Conservation (phyloP, 1,140 invertebrate species). For the Daktulosphaira vitifoliae region DNA sequence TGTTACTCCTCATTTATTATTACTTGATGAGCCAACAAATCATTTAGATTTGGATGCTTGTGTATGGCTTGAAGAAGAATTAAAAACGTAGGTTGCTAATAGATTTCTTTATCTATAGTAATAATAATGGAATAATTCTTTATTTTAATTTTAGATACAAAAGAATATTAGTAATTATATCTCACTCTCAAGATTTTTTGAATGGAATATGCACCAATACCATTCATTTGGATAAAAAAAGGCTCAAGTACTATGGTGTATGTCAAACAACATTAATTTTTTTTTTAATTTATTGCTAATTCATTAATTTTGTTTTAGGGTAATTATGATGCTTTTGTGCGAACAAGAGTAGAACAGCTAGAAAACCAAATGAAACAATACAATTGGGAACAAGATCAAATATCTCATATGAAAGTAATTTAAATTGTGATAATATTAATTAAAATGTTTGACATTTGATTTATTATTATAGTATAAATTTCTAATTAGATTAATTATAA, state of each 20-base stretch:
- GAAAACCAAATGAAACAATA: slow-evolving; percentile 99
- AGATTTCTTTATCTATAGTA: no score
- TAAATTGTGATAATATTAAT: no score
- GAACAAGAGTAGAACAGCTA: slow-evolving; percentile 83
- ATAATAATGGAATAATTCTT: no score
- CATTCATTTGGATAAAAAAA: slow-evolving; percentile 88
- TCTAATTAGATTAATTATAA: no score
- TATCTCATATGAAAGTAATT: slow-evolving; percentile 91
- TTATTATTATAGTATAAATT: no score
- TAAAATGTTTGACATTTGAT: no score
- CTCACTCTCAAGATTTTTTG: slow-evolving; percentile 99
- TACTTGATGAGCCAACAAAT: slow-evolving; percentile 96
- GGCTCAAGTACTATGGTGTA: slow-evolving; percentile 90
- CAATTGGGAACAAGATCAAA: slow-evolving; percentile 99
- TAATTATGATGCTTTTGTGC: slow-evolving; percentile 92
- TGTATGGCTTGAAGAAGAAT: slow-evolving; percentile 98
- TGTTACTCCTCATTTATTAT: slow-evolving; percentile 84
- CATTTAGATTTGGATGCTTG: slow-evolving; percentile 98
- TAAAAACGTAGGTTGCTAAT: slow-evolving; percentile 64
- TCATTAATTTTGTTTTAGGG: slow-evolving; percentile 47
- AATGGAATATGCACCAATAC: slow-evolving; percentile 99
- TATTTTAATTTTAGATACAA: slow-evolving; percentile 63
- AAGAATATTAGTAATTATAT: slow-evolving; percentile 95
- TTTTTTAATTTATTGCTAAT: neutral
- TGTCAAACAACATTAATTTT: slow-evolving; percentile 40